Evolutionary conservation across 1,140 invertebrate species (phyloP).

Genomic region (Gryon sp.): DNA sequence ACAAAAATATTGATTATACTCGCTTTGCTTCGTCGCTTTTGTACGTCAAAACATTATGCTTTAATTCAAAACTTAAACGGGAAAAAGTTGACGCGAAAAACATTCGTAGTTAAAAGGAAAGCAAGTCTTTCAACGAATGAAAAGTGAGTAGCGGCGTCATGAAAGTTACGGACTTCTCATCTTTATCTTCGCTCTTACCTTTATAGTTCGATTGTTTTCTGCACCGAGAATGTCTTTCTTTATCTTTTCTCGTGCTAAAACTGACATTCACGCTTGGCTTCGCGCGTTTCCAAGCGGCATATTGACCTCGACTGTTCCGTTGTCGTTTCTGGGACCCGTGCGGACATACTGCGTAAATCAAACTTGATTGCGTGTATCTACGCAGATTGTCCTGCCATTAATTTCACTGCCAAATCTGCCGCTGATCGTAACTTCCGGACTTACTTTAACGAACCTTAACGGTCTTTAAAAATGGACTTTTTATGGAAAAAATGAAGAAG

Average conservation of each 20-base stretch:
- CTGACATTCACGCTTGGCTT: constrained; percentile 46
- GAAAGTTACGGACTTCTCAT: constrained; percentile 3
- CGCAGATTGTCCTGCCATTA: constrained; percentile 28
- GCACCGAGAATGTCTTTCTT: constrained; percentile 5
- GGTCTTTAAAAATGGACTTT: too few relatives aligned
- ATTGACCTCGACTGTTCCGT: constrained; percentile 26
- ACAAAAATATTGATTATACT: too few relatives aligned
- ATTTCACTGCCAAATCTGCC: constrained; percentile 13
- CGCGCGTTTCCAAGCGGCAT: constrained; percentile 22
- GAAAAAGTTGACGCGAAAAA: constrained; percentile 1
- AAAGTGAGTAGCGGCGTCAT: constrained; percentile 5
- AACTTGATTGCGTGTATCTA: constrained; percentile 31
- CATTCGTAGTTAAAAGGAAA: background rate
- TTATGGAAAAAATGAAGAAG: too few relatives aligned
- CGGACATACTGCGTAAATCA: constrained; percentile 29
- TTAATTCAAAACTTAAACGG: background rate
- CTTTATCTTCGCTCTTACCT: constrained; percentile 11
- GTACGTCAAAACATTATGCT: too few relatives aligned
- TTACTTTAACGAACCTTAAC: too few relatives aligned
- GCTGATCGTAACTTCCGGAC: too few relatives aligned
- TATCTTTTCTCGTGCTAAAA: constrained; percentile 11
- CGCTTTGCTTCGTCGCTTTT: too few relatives aligned
- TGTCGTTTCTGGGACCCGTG: constrained; percentile 16
- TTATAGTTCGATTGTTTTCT: constrained; percentile 22
- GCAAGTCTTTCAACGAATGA: constrained; percentile 12